Base-by-base conservation (phyloP, 2,113 vertebrate genomes). In the Pterocles gutturalis region DNA sequence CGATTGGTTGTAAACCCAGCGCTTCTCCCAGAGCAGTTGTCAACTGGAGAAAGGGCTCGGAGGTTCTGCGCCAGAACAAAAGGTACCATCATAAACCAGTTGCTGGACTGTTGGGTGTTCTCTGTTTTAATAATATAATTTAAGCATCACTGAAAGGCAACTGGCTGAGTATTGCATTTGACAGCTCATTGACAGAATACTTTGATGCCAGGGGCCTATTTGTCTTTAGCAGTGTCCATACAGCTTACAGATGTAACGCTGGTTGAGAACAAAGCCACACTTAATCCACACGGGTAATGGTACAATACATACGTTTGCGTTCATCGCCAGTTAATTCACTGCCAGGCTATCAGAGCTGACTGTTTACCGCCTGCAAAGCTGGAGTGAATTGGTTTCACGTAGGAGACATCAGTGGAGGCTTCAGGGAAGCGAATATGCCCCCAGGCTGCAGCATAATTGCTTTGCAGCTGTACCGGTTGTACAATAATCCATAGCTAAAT, bases 21-120 rank as follows among this genome's bases (percentile, higher is more conserved):
- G 98, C 99, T 18, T 99, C 99, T 67, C 99, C 99, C n/a, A 98
- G 97, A 87, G 99, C 99, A 24, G 83, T 79, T 9, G 65, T 99
- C 83, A 98, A 96, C 89, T 99, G 99, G 99, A 98, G 98, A 94
- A 99, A 97, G 91, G 98, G 97, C 31, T 91, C 92, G 0, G 97
- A 99, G n/a, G 62, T 85, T 75, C 96, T 99, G 90, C 98, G n/a
- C 87, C 98, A 96, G 87, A 97, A 65, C 83, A 93, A 97, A 96
- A 99, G 99, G 99, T 99, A 98, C 57, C 2, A 3, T 11, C 33
- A 15, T 26, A 43, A 43, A 51, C 24, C 61, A 6, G 25, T 25
- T 1, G 3, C 48, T 6, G 41, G 13, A 7, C 17, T 7, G 1
- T 18, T 43, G 34, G 21, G 6, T 62, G 7, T 24, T 33, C 69